phyloP scores from a whole-genome alignment of 2,888 invertebrate genomes.

The Pardosa pseudoannulata region DNA sequence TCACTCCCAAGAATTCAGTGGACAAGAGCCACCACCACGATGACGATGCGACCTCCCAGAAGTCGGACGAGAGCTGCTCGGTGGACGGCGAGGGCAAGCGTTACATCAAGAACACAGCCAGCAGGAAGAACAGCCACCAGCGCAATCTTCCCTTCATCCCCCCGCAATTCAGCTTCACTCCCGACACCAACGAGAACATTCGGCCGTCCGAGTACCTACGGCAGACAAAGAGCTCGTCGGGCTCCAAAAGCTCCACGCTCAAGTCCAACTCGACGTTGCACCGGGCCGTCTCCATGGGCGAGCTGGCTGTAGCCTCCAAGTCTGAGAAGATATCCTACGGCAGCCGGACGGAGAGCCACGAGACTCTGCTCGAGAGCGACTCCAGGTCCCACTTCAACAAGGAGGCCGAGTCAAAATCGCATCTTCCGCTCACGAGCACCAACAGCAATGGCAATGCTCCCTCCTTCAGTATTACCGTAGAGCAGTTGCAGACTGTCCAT shows the following conservation, averaged over 20 bases:
- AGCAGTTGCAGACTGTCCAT: conserved; percentile 87
- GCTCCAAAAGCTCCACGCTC: conserved; percentile 77
- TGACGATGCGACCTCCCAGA: conserved; percentile 54
- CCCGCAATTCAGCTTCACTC: conserved; percentile 87
- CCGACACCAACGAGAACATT: conserved; percentile 88
- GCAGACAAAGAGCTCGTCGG: conserved; percentile 80
- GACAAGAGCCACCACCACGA: conserved; percentile 28
- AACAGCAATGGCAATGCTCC: conserved; percentile 60
- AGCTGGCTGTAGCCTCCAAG: conserved; percentile 65
- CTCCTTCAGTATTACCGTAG: conserved; percentile 72
- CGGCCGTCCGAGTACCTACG: conserved; percentile 94
- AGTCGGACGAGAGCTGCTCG: conserved; percentile 52
- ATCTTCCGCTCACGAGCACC: conserved; percentile 40
- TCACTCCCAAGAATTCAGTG: conserved; percentile 75
- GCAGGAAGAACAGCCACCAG: conserved; percentile 54
- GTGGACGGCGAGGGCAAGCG: conserved; percentile 55
- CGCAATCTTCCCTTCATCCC: conserved; percentile 88
- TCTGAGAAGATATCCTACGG: conserved; percentile 51
- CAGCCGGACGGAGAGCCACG: conserved; percentile 69
- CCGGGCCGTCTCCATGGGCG: conserved; percentile 69
- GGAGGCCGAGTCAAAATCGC: conserved; percentile 41
- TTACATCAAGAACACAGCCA: conserved; percentile 39
- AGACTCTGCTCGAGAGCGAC: conserved; percentile 62
- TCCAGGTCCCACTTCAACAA: conserved; percentile 35
- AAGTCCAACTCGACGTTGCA: conserved; percentile 76